phyloP scores from a whole-genome alignment of 1,140 invertebrate genomes.

The Mactra quadrangularis region DNA sequence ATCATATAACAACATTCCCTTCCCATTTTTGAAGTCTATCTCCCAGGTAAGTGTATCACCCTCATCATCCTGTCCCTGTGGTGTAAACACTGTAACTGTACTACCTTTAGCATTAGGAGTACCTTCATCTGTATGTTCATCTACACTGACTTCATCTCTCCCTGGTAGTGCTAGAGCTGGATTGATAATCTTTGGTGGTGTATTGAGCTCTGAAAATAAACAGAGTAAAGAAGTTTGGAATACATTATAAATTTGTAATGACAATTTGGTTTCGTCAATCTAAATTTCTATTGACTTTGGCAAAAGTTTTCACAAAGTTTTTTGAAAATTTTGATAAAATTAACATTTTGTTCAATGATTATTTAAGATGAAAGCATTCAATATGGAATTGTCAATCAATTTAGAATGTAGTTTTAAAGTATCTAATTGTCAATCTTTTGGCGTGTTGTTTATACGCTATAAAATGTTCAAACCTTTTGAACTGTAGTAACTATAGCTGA shows the following conservation, averaged over 20 bases:
- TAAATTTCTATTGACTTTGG: too few relatives aligned
- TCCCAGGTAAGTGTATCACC: slow-evolving; percentile 39
- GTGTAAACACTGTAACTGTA: slow-evolving; percentile 15
- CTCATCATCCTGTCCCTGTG: slow-evolving; percentile 19
- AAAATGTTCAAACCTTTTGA: too few relatives aligned
- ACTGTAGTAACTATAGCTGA: too few relatives aligned
- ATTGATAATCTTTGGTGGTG: slow-evolving; percentile 17
- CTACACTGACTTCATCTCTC: neutral
- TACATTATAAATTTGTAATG: neutral
- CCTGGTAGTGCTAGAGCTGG: slow-evolving; percentile 6
- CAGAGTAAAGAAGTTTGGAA: neutral
- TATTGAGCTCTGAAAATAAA: slow-evolving; percentile 40
- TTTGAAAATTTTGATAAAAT: too few relatives aligned
- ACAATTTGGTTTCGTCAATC: neutral
- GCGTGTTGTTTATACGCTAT: too few relatives aligned
- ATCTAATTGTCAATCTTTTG: too few relatives aligned
- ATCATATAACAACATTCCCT: slow-evolving; percentile 21
- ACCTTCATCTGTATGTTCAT: slow-evolving; percentile 39
- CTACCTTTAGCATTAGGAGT: neutral
- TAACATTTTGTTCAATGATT: too few relatives aligned
- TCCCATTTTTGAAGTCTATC: slow-evolving; percentile 32
- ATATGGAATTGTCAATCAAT: too few relatives aligned
- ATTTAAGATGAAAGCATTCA: too few relatives aligned
- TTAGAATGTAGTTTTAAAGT: too few relatives aligned
- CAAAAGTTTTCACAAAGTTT: neutral